Base-by-base conservation (phyloP, 2,113 vertebrate species). In the Spea multiplicata region DNA sequence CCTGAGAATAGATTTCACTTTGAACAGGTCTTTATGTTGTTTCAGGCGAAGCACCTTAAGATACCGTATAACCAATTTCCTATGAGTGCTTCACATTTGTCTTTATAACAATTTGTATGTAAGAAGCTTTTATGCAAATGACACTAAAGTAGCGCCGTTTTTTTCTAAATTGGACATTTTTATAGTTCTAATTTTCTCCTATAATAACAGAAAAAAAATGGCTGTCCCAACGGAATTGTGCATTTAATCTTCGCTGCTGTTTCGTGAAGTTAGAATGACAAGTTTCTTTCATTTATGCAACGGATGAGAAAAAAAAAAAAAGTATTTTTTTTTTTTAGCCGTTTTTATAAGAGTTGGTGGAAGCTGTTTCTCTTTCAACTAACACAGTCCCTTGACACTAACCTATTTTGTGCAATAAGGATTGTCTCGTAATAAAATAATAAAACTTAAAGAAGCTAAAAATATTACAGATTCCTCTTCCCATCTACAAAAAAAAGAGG, bases 91-190 rank as follows among this genome's bases (percentile, higher is more conserved):
- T 91, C 89, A 93, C 93, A 93, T 96, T 96, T 94, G 92, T 96
- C 95, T 96, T 93, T 95, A 94, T 90, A 93, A 95, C 95, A 93
- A 93, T 96, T 98, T 93, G 92, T 94, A 93, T 92, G 88, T 94
- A 95, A 90, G 88, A 30, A 91, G 93, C 94, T 96, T 96, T 97
- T 95, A 97, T 95, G 95, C 94, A 97, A 97, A 97, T 95, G 90
- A 93, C 85, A 89, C 91, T 90, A 92, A 95, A 94, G 93, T 93
- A 88, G 88, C 89, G 92, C 89, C 91, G 95, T 94, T 95, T 74
- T 90, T 91, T 88, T 91, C 89, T 91, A 93, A 94, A 95, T 94
- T 96, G 92, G 89, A 93, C 91, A 93, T 93, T 97, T 98, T 95
- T 95, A 95, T 88, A 90, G 95, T 95, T 95, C 91, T 94, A 95